Percentiles rank a stretch among this genome's conserved stretches.
Evolutionary conservation across 2,888 invertebrate genomes (phyloP).

Genomic region (Agriotes lineatus): DNA sequence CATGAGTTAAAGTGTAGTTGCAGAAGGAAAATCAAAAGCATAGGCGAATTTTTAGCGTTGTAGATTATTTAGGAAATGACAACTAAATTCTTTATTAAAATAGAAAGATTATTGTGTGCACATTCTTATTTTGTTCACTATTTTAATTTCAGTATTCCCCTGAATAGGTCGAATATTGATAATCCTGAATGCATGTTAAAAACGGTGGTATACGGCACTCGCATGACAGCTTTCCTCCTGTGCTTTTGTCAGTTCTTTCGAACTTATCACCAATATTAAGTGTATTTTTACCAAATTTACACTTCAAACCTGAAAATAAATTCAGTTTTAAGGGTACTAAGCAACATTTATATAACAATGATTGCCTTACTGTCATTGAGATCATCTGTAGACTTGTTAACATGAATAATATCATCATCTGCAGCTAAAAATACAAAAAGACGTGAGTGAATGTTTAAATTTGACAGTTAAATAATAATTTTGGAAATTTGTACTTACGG

Average conservation of each 20-base stretch:
- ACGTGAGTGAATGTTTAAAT: not conserved
- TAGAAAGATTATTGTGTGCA: too few species aligned
- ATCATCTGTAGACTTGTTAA: not conserved
- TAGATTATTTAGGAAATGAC: too few species aligned
- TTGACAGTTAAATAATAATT: not conserved
- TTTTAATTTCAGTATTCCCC: not conserved
- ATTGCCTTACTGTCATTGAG: not conserved
- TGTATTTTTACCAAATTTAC: slow-evolving; percentile 39
- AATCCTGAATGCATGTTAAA: slow-evolving; percentile 39
- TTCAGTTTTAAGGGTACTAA: not conserved
- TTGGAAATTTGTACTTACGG: slow-evolving; percentile 39
- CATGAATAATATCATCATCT: not conserved
- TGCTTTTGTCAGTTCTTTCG: not conserved
- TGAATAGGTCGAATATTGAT: not conserved
- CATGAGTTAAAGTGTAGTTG: too few species aligned
- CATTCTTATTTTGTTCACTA: too few species aligned
- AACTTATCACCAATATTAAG: slow-evolving; percentile 41
- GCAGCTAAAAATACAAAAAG: not conserved
- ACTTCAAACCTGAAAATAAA: slow-evolving; percentile 28
- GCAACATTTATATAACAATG: slow-evolving; percentile 12
- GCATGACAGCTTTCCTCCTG: slow-evolving; percentile 26
- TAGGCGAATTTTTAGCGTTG: too few species aligned
- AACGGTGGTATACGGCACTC: slow-evolving; percentile 48
- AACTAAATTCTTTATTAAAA: too few species aligned
- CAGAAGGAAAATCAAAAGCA: too few species aligned